phyloP scores from a whole-genome alignment of 2,888 invertebrate genomes.

The Thera britannica region DNA sequence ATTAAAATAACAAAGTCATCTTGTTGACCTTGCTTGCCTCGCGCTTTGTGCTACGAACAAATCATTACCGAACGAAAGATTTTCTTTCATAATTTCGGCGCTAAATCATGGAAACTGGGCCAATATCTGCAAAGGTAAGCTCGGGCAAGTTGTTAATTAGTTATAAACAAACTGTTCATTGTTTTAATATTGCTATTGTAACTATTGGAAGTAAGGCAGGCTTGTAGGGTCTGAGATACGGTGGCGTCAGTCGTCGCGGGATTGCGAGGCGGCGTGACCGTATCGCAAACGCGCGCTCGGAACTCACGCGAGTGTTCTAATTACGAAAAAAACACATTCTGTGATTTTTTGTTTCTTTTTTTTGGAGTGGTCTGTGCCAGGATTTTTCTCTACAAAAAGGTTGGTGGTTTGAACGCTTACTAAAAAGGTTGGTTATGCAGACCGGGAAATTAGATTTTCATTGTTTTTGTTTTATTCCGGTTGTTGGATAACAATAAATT shows the following conservation, averaged over 20 bases:
- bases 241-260: slow-evolving; percentile 51
- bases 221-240: slow-evolving; percentile 6
- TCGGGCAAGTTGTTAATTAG: slow-evolving; percentile 48
- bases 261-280: slow-evolving; percentile 61
- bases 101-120: slow-evolving; percentile 27
- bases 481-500: slow-evolving; percentile 47
- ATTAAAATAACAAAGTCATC: slow-evolving; percentile 39
- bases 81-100: slow-evolving; percentile 31
- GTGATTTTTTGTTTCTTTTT: slow-evolving; percentile 63
- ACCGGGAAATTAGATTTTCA: slow-evolving; percentile 20
- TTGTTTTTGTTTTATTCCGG: slow-evolving; percentile 42
- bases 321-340: slow-evolving; percentile 49
- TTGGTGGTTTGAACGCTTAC: slow-evolving; percentile 16
- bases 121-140: slow-evolving; percentile 39
- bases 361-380: slow-evolving; percentile 67
- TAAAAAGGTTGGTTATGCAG: slow-evolving; percentile 8
- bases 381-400: slow-evolving; percentile 61
- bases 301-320: slow-evolving; percentile 70
- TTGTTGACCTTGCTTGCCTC: slow-evolving; percentile 31
- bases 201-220: slow-evolving; percentile 19
- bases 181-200: slow-evolving; percentile 45
- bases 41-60: not conserved
- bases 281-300: slow-evolving; percentile 42
- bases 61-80: slow-evolving; percentile 12
- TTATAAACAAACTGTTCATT: slow-evolving; percentile 57